These are phyloP conservation scores for Leptopilina syphax DNA, from an alignment of 2,888 invertebrate genomes.

Conservation along the genomic window DNA sequence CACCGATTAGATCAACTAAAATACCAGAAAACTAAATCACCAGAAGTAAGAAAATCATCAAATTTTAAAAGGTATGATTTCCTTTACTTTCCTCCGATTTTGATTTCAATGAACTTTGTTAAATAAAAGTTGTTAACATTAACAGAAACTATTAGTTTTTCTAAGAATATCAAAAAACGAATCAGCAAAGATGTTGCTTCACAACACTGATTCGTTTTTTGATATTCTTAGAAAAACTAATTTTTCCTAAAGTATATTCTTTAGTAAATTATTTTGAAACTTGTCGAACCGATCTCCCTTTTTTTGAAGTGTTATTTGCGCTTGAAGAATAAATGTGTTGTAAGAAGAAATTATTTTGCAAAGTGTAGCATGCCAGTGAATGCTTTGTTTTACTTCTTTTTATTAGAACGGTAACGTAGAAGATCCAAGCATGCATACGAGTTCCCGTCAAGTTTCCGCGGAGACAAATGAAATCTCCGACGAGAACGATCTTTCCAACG, in stretches of 20 bases:
- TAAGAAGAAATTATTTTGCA: constrained; percentile 7
- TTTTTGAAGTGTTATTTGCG: neutral
- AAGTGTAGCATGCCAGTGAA: constrained; percentile 64
- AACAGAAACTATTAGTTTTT: too few relatives aligned
- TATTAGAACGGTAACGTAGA: constrained; percentile 70
- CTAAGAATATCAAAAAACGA: too few relatives aligned
- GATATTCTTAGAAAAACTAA: neutral
- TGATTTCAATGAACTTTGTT: too few relatives aligned
- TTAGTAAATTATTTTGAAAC: neutral
- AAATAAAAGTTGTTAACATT: too few relatives aligned
- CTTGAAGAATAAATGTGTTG: neutral
- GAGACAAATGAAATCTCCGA: constrained; percentile 73
- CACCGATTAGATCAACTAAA: neutral
- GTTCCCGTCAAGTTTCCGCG: constrained; percentile 67
- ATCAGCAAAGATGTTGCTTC: too few relatives aligned
- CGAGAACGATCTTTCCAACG: constrained; percentile 80
- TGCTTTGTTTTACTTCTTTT: constrained; percentile 65
- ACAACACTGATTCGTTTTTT: too few relatives aligned
- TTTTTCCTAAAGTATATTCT: too few relatives aligned
- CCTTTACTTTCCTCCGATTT: neutral
- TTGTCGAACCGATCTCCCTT: too few relatives aligned
- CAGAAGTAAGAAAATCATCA: constrained; percentile 17
- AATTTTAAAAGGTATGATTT: neutral
- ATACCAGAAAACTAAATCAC: neutral
- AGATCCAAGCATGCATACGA: constrained; percentile 71